Evolutionary conservation across 92 coral and sea anemone species (phyloP).

Genomic region (Umimayanthus kanabou): DNA sequence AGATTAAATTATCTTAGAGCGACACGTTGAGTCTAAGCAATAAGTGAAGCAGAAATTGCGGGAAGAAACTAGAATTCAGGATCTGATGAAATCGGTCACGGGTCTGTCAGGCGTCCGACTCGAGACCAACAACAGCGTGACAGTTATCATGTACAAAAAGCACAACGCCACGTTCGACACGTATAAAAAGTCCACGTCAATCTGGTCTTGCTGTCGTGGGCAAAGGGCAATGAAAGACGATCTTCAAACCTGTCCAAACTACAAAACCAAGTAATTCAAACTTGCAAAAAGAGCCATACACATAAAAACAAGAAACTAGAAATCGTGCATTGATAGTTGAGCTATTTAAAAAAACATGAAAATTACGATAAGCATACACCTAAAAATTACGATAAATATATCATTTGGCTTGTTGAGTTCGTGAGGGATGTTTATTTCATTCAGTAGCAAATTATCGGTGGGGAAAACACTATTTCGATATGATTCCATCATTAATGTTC

Average conservation of each 20-base stretch:
- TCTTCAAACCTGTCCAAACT: background rate
- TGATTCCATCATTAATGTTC: too few species aligned
- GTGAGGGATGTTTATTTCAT: too few species aligned
- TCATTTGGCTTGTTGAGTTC: too few species aligned
- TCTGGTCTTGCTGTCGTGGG: background rate
- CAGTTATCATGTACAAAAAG: background rate
- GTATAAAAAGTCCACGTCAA: background rate
- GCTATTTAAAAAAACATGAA: background rate
- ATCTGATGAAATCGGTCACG: conserved; percentile 21
- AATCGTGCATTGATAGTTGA: too few species aligned
- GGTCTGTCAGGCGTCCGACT: background rate
- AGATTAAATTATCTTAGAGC: background rate
- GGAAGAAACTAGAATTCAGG: background rate
- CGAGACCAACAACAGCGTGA: background rate
- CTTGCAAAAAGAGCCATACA: background rate
- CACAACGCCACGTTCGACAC: conserved; percentile 1
- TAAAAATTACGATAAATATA: too few species aligned
- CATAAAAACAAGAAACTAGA: too few species aligned
- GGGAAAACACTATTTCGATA: too few species aligned
- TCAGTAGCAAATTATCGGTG: too few species aligned
- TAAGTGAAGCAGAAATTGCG: background rate
- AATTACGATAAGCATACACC: background rate
- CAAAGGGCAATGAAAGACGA: background rate
- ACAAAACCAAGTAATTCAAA: background rate
- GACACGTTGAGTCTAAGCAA: background rate